phyloP scores from a whole-genome alignment of 2,797 vertebrate species.

The Vipera ursinii region DNA sequence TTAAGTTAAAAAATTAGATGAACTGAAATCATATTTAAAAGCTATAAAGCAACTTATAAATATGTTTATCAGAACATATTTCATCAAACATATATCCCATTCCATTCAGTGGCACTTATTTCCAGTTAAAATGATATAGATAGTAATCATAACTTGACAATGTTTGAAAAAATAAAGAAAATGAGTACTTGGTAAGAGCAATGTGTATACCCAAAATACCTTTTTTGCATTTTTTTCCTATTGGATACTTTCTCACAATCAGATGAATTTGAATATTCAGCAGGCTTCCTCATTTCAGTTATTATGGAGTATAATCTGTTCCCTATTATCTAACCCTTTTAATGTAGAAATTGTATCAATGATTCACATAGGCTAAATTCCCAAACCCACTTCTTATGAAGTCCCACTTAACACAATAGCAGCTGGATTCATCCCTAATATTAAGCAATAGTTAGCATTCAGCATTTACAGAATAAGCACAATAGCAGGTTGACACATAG shows the following conservation, averaged over 20 bases:
- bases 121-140: neutral
- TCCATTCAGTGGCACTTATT: neutral
- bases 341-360: neutral
- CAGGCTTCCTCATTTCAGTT: neutral
- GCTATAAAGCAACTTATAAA: neutral
- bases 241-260: neutral
- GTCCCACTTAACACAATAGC: neutral
- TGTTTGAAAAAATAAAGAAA: neutral
- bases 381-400: neutral
- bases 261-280: neutral
- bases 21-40: neutral
- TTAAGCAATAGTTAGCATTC: neutral
- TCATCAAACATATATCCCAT: neutral
- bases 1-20: conserved; percentile 13
- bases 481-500: neutral
- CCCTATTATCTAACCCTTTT: neutral
- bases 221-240: neutral
- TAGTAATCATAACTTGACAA: neutral
- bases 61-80: neutral
- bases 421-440: neutral
- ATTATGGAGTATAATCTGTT: neutral
- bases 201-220: neutral
- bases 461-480: neutral
- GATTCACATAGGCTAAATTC: neutral
- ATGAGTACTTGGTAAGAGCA: neutral